Conservation (phyloP, 53 echinoderm and acorn worm species). For the Henricia sp. region DNA sequence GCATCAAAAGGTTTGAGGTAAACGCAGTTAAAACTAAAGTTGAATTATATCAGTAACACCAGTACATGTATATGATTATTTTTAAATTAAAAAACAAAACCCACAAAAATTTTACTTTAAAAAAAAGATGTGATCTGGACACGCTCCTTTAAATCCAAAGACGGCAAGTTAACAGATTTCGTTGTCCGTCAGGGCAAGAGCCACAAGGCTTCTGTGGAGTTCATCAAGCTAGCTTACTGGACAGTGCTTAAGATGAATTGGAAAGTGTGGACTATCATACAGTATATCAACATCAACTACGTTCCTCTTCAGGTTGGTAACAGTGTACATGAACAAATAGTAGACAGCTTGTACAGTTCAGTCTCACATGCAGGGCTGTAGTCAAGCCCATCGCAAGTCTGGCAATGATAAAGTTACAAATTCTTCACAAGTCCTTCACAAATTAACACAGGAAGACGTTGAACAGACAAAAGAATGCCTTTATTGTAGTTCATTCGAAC, state of each 20-base stretch:
- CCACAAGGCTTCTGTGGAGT: conserved; percentile 73
- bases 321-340: neutral
- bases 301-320: conserved; percentile 84
- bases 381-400: too few species aligned
- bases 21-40: neutral
- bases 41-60: neutral
- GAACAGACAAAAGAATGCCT: too few species aligned
- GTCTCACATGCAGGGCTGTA: too few species aligned
- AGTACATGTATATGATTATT: too few species aligned
- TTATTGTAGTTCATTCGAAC: too few species aligned
- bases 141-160: neutral
- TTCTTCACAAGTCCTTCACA: too few species aligned
- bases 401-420: too few species aligned
- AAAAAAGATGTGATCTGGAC: neutral
- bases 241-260: conserved; percentile 89
- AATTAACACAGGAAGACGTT: too few species aligned
- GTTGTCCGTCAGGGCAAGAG: conserved; percentile 67
- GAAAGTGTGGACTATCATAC: conserved; percentile 90
- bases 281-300: conserved; percentile 87
- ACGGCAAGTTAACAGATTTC: neutral
- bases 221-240: conserved; percentile 80
- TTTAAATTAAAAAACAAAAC: neutral
- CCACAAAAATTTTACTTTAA: neutral
- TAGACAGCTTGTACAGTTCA: too few species aligned
- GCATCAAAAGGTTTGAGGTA: conserved; percentile 83